phyloP scores from a whole-genome alignment of 2,113 vertebrate genomes.

The Brienomyrus brachyistius region DNA sequence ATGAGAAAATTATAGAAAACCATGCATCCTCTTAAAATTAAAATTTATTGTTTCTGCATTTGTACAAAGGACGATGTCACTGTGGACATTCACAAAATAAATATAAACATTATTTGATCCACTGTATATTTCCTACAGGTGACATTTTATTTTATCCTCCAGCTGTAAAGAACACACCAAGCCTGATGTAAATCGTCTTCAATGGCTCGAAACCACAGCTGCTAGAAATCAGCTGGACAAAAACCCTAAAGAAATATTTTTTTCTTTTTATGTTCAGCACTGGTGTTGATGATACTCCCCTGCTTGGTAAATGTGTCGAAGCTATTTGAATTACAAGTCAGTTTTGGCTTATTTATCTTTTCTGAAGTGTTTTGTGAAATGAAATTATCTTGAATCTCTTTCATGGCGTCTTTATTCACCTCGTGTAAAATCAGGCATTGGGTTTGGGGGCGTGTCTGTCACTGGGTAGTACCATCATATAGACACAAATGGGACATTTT shows the following conservation, averaged over 20 bases:
- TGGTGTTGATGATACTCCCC: background rate
- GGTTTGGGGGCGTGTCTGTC: too few species aligned
- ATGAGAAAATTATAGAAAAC: background rate
- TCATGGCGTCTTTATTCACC: background rate
- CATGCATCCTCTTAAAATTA: background rate
- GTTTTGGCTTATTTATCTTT: background rate
- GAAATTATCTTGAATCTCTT: background rate
- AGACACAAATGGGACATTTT: background rate
- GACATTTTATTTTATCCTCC: background rate
- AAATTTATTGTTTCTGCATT: conserved; percentile 2
- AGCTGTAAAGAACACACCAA: background rate
- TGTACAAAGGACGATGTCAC: background rate
- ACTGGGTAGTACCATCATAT: background rate
- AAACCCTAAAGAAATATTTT: background rate
- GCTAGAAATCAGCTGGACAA: background rate
- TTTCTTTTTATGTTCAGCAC: background rate
- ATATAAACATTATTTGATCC: background rate
- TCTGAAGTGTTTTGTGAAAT: background rate
- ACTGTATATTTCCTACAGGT: background rate
- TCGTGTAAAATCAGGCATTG: background rate
- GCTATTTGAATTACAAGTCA: background rate
- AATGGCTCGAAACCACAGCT: background rate
- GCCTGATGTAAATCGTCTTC: background rate
- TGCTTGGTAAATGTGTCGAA: background rate
- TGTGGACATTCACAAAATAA: background rate